phyloP scores from a whole-genome alignment of 2,113 vertebrate species.

The Crotalus horridus region DNA sequence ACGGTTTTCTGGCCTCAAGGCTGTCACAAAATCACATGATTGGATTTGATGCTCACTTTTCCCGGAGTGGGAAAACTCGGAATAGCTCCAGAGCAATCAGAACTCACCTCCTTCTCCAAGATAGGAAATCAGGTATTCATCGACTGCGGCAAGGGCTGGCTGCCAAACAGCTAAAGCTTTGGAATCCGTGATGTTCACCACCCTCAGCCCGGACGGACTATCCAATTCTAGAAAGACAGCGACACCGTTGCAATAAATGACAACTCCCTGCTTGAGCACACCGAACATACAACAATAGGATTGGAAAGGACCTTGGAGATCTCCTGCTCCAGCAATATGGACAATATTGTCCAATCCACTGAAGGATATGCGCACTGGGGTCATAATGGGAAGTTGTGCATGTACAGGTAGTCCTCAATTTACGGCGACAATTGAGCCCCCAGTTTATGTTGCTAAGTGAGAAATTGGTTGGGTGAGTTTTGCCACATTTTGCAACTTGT shows the following conservation, averaged over 20 bases:
- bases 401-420: too few relatives aligned
- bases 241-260: not conserved
- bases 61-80: too few relatives aligned
- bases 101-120: conserved; percentile 80
- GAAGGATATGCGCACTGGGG: too few relatives aligned
- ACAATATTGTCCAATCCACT: too few relatives aligned
- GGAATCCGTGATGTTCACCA: conserved; percentile 87
- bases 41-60: not conserved
- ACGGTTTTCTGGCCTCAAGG: not conserved
- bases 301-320: too few relatives aligned
- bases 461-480: too few relatives aligned
- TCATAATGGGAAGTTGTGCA: too few relatives aligned
- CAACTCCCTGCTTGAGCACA: not conserved
- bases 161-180: conserved; percentile 90
- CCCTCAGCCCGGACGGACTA: conserved; percentile 83
- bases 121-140: conserved; percentile 90
- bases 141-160: conserved; percentile 89
- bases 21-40: not conserved
- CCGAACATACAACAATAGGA: not conserved
- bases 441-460: too few relatives aligned
- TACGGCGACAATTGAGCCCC: too few relatives aligned
- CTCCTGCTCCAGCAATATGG: too few relatives aligned
- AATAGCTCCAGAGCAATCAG: too few relatives aligned
- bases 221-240: conserved; percentile 79
- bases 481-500: too few relatives aligned